A percentile compares a stretch with the other conserved stretches of the same genome.
phyloP scores from a whole-genome alignment of 2,888 invertebrate species.

The Invenusta paracnida region DNA sequence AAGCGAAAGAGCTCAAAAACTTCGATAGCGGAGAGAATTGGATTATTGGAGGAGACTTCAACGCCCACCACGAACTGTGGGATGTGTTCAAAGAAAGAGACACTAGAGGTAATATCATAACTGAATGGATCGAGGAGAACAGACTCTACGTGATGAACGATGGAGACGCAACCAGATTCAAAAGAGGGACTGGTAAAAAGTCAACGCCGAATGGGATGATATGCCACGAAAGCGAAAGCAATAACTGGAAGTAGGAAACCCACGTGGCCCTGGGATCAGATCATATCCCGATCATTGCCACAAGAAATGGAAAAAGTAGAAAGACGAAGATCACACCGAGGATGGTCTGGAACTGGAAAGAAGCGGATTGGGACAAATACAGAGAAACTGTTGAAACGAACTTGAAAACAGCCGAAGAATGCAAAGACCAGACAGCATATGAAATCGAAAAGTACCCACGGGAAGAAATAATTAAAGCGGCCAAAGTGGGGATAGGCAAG shows the following conservation, averaged over 20 bases:
- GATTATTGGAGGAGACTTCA: background rate
- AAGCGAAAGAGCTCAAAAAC: background rate
- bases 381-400: no score
- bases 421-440: no score
- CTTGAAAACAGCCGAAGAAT: no score
- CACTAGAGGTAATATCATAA: background rate
- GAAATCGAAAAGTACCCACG: no score
- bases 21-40: background rate
- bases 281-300: no score
- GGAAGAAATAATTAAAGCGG: no score
- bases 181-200: background rate
- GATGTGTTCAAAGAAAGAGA: background rate
- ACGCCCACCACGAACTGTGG: background rate
- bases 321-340: no score
- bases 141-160: background rate
- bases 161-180: background rate
- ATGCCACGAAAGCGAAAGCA: background rate
- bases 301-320: no score
- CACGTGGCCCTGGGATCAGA: no score
- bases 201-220: background rate
- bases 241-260: background rate
- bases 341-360: no score
- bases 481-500: no score
- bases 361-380: no score
- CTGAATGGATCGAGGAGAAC: background rate